Evolutionary conservation across 2,888 invertebrate species (phyloP), one percentile per base, ranked within the genome.

Genomic region (Lumbricus terrestris): DNA sequence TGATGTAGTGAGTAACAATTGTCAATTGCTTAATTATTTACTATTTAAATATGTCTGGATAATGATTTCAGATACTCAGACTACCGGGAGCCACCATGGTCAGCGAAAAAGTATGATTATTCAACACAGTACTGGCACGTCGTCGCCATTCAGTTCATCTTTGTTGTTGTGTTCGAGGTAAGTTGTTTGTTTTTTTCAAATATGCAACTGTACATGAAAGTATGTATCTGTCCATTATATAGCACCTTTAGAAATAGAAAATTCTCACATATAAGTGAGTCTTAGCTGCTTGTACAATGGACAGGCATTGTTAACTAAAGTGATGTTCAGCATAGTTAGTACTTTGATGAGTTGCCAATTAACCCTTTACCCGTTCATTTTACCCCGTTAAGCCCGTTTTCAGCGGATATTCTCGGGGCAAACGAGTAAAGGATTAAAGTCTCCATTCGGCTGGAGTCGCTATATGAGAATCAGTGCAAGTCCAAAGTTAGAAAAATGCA

Each of bases 111-210:
- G 83, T 94, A 95, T 92, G 92, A 93, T 88, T 93, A 97, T 4
- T 97, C 97, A 88, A 97, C 97, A 0, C 97, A 97, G 93, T 98
- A 98, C 95, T 99, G 98, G 97, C 97, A 97, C 93, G 96, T 98
- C 91, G 96, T 99, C 93, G 98, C 98, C 18, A 97, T 97, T 23
- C 96, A 98, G 93, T 95, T 99, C 92, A 97, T 97, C 0, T 99
- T 99, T 95, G 97, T 99, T 91, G 97, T 98, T 1, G 96, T 98
- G 3, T 99, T 98, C 95, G 98, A 98, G 96, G 98, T 98, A 95
- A 5, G 85, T 69, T 18, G 23, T 4, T n/a, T n/a, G 18, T 88
- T 37, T 20, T 18, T 37, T 1, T 85, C n/a, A n/a, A n/a, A n/a
- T n/a, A n/a, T n/a, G n/a, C n/a, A n/a, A n/a, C n/a, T n/a, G n/a